phyloP scores from a whole-genome alignment of 1,140 invertebrate genomes.

The Thaumatotibia leucotreta region DNA sequence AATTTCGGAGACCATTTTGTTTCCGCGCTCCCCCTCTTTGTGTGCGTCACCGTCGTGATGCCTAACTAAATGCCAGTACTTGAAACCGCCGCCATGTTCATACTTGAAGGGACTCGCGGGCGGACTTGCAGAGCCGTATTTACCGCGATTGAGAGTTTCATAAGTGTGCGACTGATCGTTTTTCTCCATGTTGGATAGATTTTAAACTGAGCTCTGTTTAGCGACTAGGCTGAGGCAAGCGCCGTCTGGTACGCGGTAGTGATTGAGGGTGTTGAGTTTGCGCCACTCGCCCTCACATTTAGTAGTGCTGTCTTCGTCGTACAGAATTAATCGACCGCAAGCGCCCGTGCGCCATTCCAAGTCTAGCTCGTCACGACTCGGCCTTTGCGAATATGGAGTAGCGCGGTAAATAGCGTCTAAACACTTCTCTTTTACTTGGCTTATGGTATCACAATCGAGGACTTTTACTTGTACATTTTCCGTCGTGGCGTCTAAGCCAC shows the following conservation, averaged over 20 bases:
- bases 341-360: slow-evolving; percentile 96
- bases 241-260: slow-evolving; percentile 97
- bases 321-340: slow-evolving; percentile 92
- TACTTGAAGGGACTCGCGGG: slow-evolving; percentile 96
- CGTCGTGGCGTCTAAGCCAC: slow-evolving; percentile 88
- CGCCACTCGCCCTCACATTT: slow-evolving; percentile 98
- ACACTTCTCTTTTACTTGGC: slow-evolving; percentile 99
- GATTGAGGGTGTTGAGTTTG: slow-evolving; percentile 96
- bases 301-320: slow-evolving; percentile 98
- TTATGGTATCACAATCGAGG: slow-evolving; percentile 99
- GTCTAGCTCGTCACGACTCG: slow-evolving; percentile 96
- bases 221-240: slow-evolving; percentile 96
- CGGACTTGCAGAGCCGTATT: slow-evolving; percentile 93
- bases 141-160: slow-evolving; percentile 93
- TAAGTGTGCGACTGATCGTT: slow-evolving; percentile 89
- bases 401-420: slow-evolving; percentile 98
- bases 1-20: slow-evolving; percentile 99
- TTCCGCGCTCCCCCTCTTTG: slow-evolving; percentile 96
- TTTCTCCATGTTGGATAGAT: slow-evolving; percentile 96
- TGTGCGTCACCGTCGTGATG: slow-evolving; percentile 96
- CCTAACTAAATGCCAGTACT: slow-evolving; percentile 96
- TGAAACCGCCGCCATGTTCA: slow-evolving; percentile 92
- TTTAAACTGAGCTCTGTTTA: slow-evolving; percentile 97
- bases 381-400: slow-evolving; percentile 96
- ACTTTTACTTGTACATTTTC: slow-evolving; percentile 97